These are phyloP conservation scores for Anoura caudifer DNA, from an alignment of 2,113 vertebrate genomes.

Conservation along the genomic window DNA sequence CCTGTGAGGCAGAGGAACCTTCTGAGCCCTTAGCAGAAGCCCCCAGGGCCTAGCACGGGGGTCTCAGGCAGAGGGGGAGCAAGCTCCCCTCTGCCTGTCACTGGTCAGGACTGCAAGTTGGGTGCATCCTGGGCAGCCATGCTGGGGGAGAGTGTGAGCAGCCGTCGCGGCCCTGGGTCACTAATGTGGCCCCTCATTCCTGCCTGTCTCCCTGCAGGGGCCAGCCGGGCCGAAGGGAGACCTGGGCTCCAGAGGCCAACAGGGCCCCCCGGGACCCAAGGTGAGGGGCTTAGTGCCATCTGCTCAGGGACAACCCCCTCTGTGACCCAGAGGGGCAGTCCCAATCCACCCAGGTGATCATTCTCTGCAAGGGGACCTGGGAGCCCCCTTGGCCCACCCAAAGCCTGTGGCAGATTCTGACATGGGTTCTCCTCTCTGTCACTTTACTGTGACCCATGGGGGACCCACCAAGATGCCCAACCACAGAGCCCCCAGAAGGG, in stretches of 20 bases:
- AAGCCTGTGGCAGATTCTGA: no score
- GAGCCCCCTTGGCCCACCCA: no score
- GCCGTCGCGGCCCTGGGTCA: rapidly evolving
- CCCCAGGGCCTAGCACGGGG: neutral
- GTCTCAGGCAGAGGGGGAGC: rapidly evolving
- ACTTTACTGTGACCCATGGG: neutral
- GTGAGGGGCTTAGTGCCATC: neutral
- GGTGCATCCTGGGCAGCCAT: rapidly evolving
- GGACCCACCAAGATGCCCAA: neutral
- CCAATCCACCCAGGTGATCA: neutral
- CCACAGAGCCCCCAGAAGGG: neutral
- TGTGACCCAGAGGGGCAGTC: neutral
- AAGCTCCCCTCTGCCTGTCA: rapidly evolving
- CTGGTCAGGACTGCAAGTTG: rapidly evolving
- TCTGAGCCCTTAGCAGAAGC: neutral
- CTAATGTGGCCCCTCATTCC: rapidly evolving
- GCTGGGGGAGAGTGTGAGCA: rapidly evolving
- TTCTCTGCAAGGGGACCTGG: rapidly evolving
- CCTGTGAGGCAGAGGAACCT: rapidly evolving
- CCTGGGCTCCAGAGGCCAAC: slow-evolving; percentile 52
- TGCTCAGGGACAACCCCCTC: neutral
- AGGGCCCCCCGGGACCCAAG: slow-evolving; percentile 60
- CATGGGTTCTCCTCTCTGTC: neutral
- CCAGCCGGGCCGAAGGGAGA: slow-evolving; percentile 58
- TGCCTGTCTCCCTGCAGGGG: slow-evolving; percentile 23